phyloP scores from a whole-genome alignment of 1,140 invertebrate species.

The Aricia agestis region DNA sequence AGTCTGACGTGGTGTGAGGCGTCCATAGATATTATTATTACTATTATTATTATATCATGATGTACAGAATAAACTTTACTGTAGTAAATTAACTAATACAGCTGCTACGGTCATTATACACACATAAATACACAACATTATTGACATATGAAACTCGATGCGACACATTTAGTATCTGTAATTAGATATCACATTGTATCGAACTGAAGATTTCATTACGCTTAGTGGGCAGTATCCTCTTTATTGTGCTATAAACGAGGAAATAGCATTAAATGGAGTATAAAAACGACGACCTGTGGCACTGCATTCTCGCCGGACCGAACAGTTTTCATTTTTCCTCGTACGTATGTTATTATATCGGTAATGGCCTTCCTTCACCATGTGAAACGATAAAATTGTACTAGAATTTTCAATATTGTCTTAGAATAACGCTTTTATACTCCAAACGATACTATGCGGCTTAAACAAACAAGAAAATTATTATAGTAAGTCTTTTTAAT shows the following conservation, averaged over 20 bases:
- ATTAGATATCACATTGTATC: constrained; percentile 56
- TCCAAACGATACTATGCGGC: neutral
- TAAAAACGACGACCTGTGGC: constrained; percentile 72
- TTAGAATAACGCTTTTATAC: neutral
- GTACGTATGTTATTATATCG: constrained; percentile 33
- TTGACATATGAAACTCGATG: neutral
- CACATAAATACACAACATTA: too few species aligned
- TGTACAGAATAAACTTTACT: too few species aligned
- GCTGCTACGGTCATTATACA: too few species aligned
- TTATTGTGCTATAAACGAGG: constrained; percentile 72
- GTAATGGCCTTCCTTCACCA: constrained; percentile 29
- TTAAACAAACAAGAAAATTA: too few species aligned
- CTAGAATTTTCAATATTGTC: constrained; percentile 12
- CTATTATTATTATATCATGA: too few species aligned
- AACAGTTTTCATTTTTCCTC: constrained; percentile 46
- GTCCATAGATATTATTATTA: too few species aligned
- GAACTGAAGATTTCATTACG: constrained; percentile 74
- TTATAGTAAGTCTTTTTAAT: too few species aligned
- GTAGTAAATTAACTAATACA: too few species aligned
- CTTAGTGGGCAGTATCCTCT: constrained; percentile 71
- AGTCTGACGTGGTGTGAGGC: too few species aligned
- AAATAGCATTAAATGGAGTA: constrained; percentile 68
- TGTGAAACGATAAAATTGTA: constrained; percentile 13
- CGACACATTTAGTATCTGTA: constrained; percentile 29
- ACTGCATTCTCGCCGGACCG: constrained; percentile 59